These are phyloP conservation scores for Agonopterix subpropinquella DNA, from an alignment of 2,888 invertebrate genomes.

Conservation along the genomic window DNA sequence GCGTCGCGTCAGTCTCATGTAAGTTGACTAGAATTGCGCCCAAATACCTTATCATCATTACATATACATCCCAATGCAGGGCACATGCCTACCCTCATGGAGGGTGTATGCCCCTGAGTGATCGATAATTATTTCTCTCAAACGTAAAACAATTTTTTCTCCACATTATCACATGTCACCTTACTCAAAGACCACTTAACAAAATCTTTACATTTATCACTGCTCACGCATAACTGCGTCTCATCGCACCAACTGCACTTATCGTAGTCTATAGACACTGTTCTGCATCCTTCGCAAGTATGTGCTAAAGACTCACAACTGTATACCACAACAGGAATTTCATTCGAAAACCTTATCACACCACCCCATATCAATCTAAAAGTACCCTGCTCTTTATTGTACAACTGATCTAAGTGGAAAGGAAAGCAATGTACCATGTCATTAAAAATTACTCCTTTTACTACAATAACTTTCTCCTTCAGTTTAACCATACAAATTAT, in stretches of 20 bases:
- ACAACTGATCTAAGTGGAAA: constrained; percentile 12
- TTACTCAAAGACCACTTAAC: constrained; percentile 21
- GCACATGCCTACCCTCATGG: no score
- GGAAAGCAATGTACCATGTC: constrained; percentile 30
- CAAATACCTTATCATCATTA: no score
- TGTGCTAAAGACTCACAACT: constrained; percentile 20
- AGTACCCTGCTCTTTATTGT: constrained; percentile 13
- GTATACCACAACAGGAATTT: constrained; percentile 25
- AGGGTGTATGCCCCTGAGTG: no score
- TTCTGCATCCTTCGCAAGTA: constrained; percentile 7
- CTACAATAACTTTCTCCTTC: constrained; percentile 18
- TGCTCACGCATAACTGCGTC: constrained; percentile 4
- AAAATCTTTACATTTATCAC: constrained; percentile 18
- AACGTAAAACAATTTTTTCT: no score
- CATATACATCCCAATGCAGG: no score
- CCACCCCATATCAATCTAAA: constrained; percentile 28
- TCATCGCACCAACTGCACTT: constrained; percentile 11
- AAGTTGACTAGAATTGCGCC: no score
- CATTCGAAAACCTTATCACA: constrained; percentile 28
- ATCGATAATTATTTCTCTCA: no score
- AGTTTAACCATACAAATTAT: constrained; percentile 29
- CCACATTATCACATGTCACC: constrained; percentile 13
- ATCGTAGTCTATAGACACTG: constrained; percentile 7
- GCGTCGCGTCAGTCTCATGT: no score
- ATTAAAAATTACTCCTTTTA: constrained; percentile 27